These are phyloP conservation scores for Apodemia mormo DNA, from an alignment of 2,888 invertebrate genomes.

Conservation along the genomic window DNA sequence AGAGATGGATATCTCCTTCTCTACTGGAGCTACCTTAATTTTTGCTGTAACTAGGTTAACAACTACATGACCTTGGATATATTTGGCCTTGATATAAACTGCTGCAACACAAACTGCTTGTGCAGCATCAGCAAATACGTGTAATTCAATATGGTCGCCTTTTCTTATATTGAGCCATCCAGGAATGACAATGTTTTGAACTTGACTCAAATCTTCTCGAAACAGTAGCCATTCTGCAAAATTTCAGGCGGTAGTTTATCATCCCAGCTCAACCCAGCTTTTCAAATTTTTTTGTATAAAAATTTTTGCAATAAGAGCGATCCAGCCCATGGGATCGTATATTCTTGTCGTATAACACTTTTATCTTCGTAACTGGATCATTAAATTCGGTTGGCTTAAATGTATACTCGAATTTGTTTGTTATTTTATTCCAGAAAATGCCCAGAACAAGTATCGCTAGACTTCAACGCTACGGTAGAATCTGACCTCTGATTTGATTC, in stretches of 20 bases:
- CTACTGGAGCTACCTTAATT: conserved; percentile 27
- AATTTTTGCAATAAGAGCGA: background rate
- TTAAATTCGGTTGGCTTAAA: background rate
- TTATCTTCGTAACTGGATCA: conserved; percentile 25
- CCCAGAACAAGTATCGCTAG: conserved; percentile 23
- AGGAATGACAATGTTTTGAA: conserved; percentile 17
- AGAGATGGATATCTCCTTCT: conserved; percentile 21
- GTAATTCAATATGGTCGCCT: conserved; percentile 30
- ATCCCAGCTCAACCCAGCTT: conserved; percentile 34
- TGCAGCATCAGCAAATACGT: conserved; percentile 36
- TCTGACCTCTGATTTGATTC: background rate
- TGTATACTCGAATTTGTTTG: conserved; percentile 19
- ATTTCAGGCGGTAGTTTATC: conserved; percentile 20
- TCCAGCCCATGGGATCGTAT: conserved; percentile 28
- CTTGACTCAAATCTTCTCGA: background rate
- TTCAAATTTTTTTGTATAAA: conserved; percentile 24
- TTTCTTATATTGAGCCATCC: background rate
- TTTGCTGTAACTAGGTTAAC: conserved; percentile 27
- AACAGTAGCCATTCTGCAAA: background rate
- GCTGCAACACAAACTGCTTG: conserved; percentile 36
- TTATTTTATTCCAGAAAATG: conserved; percentile 19
- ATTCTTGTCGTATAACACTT: conserved; percentile 29
- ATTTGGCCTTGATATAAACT: conserved; percentile 29
- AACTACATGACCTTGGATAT: conserved; percentile 10
- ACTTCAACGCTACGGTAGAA: conserved; percentile 2